Conservation (phyloP, 2,113 vertebrate species). For the Physeter macrocephalus region DNA sequence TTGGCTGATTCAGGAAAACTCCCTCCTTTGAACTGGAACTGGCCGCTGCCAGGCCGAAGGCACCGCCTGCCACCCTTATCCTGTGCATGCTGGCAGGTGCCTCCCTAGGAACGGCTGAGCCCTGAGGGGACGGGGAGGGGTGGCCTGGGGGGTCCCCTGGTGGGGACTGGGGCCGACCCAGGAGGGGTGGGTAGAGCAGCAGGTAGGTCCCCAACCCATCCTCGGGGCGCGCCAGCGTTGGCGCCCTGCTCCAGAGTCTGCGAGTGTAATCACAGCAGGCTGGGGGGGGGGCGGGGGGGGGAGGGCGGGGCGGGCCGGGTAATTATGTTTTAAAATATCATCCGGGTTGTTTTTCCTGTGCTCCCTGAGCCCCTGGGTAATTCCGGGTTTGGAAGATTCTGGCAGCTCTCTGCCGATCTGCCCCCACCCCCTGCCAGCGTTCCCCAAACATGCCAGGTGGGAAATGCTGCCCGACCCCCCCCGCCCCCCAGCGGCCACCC, state of each 20-base stretch:
- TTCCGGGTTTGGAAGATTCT: background rate
- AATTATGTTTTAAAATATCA: slow-evolving; percentile 14
- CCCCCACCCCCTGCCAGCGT: background rate
- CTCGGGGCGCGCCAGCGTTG: too few relatives aligned
- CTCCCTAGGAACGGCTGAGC: background rate
- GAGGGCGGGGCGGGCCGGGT: background rate
- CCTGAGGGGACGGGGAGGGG: too few relatives aligned
- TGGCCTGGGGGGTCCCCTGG: background rate
- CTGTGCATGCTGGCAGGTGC: fast-evolving
- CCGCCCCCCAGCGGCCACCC: background rate
- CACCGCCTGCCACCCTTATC: fast-evolving
- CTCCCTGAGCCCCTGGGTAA: background rate
- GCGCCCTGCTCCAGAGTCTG: too few relatives aligned
- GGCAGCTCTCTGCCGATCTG: background rate
- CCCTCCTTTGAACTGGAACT: too few relatives aligned
- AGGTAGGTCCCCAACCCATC: background rate
- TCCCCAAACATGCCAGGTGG: background rate
- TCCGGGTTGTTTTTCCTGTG: background rate
- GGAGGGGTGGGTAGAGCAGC: background rate
- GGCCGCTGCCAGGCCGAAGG: fast-evolving
- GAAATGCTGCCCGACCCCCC: background rate
- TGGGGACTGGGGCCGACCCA: background rate
- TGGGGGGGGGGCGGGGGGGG: background rate
- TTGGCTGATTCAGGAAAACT: background rate
- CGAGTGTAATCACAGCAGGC: fast-evolving